Percentiles rank a stretch among this genome's conserved stretches.
Evolutionary conservation across 2,888 invertebrate species (phyloP).

Genomic region (Autographa pulchrina): DNA sequence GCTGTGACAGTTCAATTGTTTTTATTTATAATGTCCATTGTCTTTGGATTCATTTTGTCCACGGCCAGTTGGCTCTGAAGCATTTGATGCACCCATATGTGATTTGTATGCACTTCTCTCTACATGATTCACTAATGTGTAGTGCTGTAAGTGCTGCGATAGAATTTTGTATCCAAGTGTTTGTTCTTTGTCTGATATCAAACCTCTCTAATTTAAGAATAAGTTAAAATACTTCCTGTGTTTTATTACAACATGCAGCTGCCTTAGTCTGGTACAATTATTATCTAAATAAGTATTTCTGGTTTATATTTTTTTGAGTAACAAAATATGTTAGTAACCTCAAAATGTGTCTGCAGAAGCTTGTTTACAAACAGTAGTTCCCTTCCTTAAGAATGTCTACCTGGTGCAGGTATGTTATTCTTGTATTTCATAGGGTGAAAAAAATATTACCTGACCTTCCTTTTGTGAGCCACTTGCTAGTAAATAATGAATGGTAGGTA

Average conservation of each 20-base stretch:
- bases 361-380: slow-evolving; percentile 40
- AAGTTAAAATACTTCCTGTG: background rate
- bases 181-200: background rate
- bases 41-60: slow-evolving; percentile 46
- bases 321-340: background rate
- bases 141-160: background rate
- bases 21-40: slow-evolving; percentile 61
- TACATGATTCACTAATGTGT: slow-evolving; percentile 10
- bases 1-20: slow-evolving; percentile 57
- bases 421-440: background rate
- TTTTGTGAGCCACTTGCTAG: background rate
- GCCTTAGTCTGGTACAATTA: background rate
- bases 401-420: background rate
- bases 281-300: background rate
- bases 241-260: background rate
- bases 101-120: slow-evolving; percentile 27
- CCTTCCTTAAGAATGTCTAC: slow-evolving; percentile 10
- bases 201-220: background rate
- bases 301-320: background rate
- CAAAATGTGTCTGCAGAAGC: slow-evolving; percentile 15
- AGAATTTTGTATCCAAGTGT: background rate
- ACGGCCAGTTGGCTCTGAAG: slow-evolving; percentile 21
- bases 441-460: slow-evolving; percentile 38
- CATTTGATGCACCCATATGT: slow-evolving; percentile 27
- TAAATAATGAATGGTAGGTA: background rate